Base-by-base conservation (phyloP, 2,797 vertebrate genomes). In the Orestias chungarensis region DNA sequence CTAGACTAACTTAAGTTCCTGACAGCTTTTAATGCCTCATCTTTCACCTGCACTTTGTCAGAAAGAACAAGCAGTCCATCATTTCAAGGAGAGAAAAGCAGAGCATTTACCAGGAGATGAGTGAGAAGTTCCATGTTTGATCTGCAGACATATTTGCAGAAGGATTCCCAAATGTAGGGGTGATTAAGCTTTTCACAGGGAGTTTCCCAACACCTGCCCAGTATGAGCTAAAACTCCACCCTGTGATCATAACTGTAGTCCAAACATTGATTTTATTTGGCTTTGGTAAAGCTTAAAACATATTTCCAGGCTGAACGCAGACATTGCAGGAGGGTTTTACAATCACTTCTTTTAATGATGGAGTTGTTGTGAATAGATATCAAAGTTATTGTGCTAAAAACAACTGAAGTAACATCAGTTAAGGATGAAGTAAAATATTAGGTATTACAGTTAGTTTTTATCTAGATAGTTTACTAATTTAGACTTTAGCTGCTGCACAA, bases 101-200 rank as follows among this genome's bases (percentile, higher is more conserved):
- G 40, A 79, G 83, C 82, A 71, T 90, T 91, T 84, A 86, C 86
- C 20, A 23, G 54, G 82, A 86, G 92, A 92, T 90, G 91, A 94
- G 87, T 90, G 90, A 93, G 82, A 87, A 85, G 82, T 82, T 85
- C 74, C 85, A 87, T 86, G 86, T 87, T 86, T 90, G 88, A 91
- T 90, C 87, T 90, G 86, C 79, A 84, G 86, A 86, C 87, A 89
- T 92, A 84, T 88, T 87, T 92, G 80, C 82, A 75, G 70, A 87
- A 81, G 87, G 84, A 87, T 91, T 92, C 83, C 84, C 77, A 79
- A 82, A 82, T 59, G 80, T 66, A 77, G 29, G 79, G 81, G 81
- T 75, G 81, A 81, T 82, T 84, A 82, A 78, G 79, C 43, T 15
- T 67, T 73, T 82, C 71, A 70, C 71, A 82, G 91, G 88, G 91